A percentile compares a stretch with the other conserved stretches of the same genome.
Evolutionary conservation across 2,888 invertebrate species (phyloP).

Genomic region (Pegoplata infirma): DNA sequence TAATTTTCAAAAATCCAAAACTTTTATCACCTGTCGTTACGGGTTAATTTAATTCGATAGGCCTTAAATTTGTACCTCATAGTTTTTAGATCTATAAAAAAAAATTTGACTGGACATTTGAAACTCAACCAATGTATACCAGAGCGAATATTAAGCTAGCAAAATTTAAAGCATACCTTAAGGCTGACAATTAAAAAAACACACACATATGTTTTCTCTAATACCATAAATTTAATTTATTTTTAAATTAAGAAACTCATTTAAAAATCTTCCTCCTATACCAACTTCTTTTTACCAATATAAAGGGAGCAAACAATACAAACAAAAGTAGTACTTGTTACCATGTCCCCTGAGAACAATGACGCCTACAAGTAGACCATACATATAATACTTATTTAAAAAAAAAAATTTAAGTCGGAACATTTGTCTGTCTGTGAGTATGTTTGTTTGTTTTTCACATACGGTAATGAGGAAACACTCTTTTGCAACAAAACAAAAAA

Average conservation of each 20-base stretch:
- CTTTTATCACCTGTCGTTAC: too few relatives aligned
- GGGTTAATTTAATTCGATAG: too few relatives aligned
- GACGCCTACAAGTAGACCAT: conserved; percentile 44
- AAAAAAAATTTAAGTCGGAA: conserved; percentile 12
- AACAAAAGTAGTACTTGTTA: conserved; percentile 2
- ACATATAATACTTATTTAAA: conserved; percentile 10
- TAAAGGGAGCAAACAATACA: neutral
- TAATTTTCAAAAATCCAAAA: too few relatives aligned
- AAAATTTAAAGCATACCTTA: neutral
- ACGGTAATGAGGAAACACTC: conserved; percentile 1
- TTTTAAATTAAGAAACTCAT: neutral
- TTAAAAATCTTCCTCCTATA: neutral
- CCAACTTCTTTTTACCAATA: too few relatives aligned
- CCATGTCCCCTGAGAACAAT: conserved; percentile 41
- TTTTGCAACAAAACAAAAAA: conserved; percentile 14
- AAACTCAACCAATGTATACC: too few relatives aligned
- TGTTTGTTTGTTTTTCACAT: neutral
- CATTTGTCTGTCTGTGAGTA: neutral
- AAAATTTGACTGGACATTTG: too few relatives aligned
- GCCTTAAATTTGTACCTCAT: too few relatives aligned
- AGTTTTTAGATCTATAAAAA: too few relatives aligned
- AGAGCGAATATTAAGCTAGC: too few relatives aligned
- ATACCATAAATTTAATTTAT: neutral
- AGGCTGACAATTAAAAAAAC: neutral
- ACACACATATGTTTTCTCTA: neutral